Evolutionary conservation across 2,888 invertebrate genomes (phyloP), one percentile per base, ranked within the genome.

Genomic region (Sisyra nigra): DNA sequence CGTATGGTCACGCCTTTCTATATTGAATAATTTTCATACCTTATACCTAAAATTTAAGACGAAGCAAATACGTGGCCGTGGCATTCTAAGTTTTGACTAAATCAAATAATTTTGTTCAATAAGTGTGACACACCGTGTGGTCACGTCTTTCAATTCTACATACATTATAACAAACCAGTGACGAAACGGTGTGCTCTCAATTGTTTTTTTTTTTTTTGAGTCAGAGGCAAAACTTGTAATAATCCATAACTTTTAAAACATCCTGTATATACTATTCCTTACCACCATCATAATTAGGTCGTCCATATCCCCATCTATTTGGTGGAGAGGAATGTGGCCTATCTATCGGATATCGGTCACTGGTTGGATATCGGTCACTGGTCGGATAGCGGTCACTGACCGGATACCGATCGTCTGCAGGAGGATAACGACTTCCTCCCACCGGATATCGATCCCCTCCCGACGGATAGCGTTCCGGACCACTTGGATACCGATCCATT

Each of bases 391-490:
- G 54, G 49, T 62, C 53, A 1, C 49, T 45, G 40, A 8, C 51
- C 7, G 53, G 52, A 10, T 44, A 48, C 30, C 42, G 31, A 50
- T 29, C 52, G 44, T 61, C 61, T 8, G 64, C 59, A 3, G 37
- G 30, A 5, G 46, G 46, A 33, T 42, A 45, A 24, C 52, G 51
- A 5, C 42, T 47, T 24, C 42, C 40, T 50, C 35, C 52, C 45
- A 46, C 41, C 9, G 61, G 63, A 52, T 62, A 66, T 45, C 56
- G 52, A 53, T 68, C 68, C 50, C 67, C 67, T 34, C 48, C 46
- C 41, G 46, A 44, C 32, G 48, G 47, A n/a, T 45, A 47, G 36
- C 45, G 39, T 11, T 39, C 41, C 48, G 39, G 45, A 47, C 35
- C 41, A n/a, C 48, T 41, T 34, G 50, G 53, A 24, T 24, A 24